phyloP scores from a whole-genome alignment of 2,797 vertebrate species.

The Crax fasciolata region DNA sequence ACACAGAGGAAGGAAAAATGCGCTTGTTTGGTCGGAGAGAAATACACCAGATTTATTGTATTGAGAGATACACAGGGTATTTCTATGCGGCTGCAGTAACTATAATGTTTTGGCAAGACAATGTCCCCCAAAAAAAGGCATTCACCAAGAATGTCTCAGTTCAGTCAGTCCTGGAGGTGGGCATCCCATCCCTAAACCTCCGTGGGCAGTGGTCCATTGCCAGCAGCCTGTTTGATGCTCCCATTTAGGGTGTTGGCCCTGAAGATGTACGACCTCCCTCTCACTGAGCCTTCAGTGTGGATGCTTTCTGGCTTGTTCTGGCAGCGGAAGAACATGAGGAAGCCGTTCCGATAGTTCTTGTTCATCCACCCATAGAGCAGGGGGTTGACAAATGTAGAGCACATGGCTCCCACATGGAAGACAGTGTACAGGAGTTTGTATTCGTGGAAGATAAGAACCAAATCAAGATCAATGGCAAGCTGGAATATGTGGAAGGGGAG shows the following conservation, averaged over 20 bases:
- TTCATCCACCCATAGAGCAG: conserved; percentile 96
- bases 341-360: conserved; percentile 95
- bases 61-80: conserved; percentile 30
- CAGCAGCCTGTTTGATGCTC: conserved; percentile 76
- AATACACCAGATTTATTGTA: conserved; percentile 57
- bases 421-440: conserved; percentile 94
- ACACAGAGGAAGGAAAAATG: background rate
- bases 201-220: conserved; percentile 85
- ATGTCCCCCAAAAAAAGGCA: background rate
- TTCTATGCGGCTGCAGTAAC: background rate
- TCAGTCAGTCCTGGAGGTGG: background rate
- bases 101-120: background rate
- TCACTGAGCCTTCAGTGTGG: conserved; percentile 89
- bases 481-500: conserved; percentile 93
- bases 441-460: conserved; percentile 89
- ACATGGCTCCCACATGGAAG: conserved; percentile 94
- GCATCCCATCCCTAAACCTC: conserved; percentile 82
- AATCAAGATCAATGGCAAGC: conserved; percentile 91
- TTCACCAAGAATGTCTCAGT: background rate
- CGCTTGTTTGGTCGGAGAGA: conserved; percentile 38
- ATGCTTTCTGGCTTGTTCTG: conserved; percentile 90
- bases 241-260: conserved; percentile 86
- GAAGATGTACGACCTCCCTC: conserved; percentile 84
- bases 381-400: conserved; percentile 93
- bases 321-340: conserved; percentile 93